Base-by-base conservation (phyloP, 2,797 vertebrate species). In the Chelonia mydas region DNA sequence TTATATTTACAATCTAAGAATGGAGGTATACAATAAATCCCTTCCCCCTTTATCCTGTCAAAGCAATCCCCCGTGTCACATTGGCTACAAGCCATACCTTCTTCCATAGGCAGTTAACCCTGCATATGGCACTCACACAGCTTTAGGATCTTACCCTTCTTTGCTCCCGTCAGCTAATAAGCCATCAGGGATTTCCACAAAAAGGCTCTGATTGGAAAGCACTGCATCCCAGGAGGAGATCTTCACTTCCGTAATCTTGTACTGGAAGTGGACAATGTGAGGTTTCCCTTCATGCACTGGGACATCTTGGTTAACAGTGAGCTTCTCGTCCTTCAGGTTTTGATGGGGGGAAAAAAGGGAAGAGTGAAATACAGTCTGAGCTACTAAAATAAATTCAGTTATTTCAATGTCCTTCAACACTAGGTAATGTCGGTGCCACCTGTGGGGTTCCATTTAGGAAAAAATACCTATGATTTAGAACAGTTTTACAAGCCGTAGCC, bases 101-200 rank as follows among this genome's bases (percentile, higher is more conserved):
- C 31, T 68, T 68, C n/a, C 65, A 37, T 17, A 21, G n/a, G 17
- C 65, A 68, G 65, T 17, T 72, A 23, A 72, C n/a, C 37, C 37
- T 72, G 11, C 10, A 41, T 72, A 7, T 28, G 45, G 45, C 27
- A 77, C 45, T 47, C 74, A 31, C 28, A 77, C 74, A 47, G 16
- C 72, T 47, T 81, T 25, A 61, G 49, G 25, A 86, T 95, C 98
- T 95, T 97, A 99, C 99, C 99, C 99, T 97, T 99, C 99, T 98
- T 99, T 99, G 98, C 99, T 99, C 83, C 99, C 99, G 96, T 99
- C 99, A 87, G 98, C 99, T 97, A 99, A 98, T 83, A 98, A 96
- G 91, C 99, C 99, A 0, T 98, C 98, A 79, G 99, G 99, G 94
- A 99, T 99, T 98, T 99, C 99, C 98, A 99, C 98, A 97, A 99